These are phyloP conservation scores for Acronicta aceris DNA, from an alignment of 2,888 invertebrate species.

Conservation along the genomic window DNA sequence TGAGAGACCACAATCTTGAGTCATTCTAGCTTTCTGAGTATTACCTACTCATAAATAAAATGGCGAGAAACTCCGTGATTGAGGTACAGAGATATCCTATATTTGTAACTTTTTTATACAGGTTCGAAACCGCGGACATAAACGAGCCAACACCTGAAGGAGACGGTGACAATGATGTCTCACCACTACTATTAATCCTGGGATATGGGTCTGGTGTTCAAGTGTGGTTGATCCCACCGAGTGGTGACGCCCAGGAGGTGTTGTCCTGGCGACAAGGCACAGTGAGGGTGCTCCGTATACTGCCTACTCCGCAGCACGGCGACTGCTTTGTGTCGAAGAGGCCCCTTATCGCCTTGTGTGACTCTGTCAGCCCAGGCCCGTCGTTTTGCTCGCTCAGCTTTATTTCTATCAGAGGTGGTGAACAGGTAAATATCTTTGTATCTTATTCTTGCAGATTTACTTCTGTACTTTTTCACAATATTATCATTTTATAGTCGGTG, in stretches of 20 bases:
- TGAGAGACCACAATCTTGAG: no score
- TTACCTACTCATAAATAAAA: background rate
- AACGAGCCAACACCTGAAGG: slow-evolving; percentile 93
- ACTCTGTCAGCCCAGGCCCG: slow-evolving; percentile 93
- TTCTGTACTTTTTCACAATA: no score
- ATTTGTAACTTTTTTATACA: slow-evolving; percentile 44
- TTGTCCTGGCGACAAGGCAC: slow-evolving; percentile 98
- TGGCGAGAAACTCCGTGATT: background rate
- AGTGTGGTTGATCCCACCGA: slow-evolving; percentile 96
- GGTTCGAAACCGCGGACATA: slow-evolving; percentile 96
- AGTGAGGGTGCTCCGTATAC: slow-evolving; percentile 94
- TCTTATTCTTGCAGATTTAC: background rate
- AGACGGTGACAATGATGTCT: slow-evolving; percentile 92
- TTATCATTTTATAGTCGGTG: no score
- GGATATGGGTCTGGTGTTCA: slow-evolving; percentile 90
- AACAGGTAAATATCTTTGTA: slow-evolving; percentile 88
- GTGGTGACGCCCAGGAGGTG: slow-evolving; percentile 98
- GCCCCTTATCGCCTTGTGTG: slow-evolving; percentile 97
- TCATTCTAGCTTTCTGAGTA: no score
- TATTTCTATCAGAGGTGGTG: slow-evolving; percentile 94
- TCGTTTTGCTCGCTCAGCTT: slow-evolving; percentile 95
- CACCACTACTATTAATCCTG: slow-evolving; percentile 95
- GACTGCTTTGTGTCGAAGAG: slow-evolving; percentile 94
- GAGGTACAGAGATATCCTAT: background rate
- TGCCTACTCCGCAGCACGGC: slow-evolving; percentile 93